Conservation (phyloP, 2,797 vertebrate genomes). For the Bradypodion ventrale region DNA sequence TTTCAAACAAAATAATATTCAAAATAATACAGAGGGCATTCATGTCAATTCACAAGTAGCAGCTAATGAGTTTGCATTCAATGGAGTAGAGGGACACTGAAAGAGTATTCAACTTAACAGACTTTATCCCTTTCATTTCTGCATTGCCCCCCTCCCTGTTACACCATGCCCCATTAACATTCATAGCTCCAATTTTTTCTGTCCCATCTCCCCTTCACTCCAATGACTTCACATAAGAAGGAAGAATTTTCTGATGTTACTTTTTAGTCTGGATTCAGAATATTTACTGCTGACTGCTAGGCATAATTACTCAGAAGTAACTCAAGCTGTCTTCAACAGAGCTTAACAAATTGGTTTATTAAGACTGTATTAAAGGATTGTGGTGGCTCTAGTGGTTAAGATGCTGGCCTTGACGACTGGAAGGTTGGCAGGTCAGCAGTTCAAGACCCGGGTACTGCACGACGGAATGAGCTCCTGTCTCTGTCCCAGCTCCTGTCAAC, state of each 20-base stretch:
- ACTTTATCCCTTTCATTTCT: background rate
- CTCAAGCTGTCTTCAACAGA: background rate
- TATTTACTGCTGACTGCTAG: background rate
- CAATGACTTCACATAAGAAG: background rate
- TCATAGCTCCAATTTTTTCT: background rate
- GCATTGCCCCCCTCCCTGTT: background rate
- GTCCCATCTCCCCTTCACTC: background rate
- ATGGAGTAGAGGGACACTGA: background rate
- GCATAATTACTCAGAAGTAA: background rate
- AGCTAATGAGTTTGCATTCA: background rate
- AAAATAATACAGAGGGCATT: slow-evolving; percentile 22
- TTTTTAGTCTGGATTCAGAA: background rate
- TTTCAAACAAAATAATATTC: slow-evolving; percentile 64
- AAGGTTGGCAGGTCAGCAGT: too few species aligned
- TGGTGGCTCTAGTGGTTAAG: too few species aligned
- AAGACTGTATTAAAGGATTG: background rate
- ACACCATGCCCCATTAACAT: background rate
- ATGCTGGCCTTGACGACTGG: too few species aligned
- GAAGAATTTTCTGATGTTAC: background rate
- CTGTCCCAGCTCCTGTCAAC: too few species aligned
- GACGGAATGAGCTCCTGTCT: too few species aligned
- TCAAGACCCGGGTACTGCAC: too few species aligned
- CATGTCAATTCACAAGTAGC: slow-evolving; percentile 5
- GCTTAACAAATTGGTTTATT: background rate
- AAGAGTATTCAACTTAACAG: background rate